Conservation (phyloP, 2,888 invertebrate genomes). For the Tenthredo distinguenda region DNA sequence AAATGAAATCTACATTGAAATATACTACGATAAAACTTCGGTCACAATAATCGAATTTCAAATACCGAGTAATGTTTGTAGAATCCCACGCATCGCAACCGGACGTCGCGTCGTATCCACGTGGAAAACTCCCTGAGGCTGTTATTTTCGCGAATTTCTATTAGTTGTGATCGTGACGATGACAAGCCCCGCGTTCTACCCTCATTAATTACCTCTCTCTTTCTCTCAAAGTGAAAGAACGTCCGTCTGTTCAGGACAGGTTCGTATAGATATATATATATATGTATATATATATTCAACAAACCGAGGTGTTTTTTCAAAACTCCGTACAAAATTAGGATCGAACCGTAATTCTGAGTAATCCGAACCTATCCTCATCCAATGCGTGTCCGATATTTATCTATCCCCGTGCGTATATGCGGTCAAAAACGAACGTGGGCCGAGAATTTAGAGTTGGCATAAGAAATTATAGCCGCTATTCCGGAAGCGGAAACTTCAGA, state of each 20-base stretch:
- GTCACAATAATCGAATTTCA: not conserved
- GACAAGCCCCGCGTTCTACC: not conserved
- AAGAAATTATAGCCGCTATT: not conserved
- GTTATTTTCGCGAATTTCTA: not conserved
- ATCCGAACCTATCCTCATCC: not conserved
- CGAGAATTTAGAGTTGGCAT: not conserved
- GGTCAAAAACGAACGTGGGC: not conserved
- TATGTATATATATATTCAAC: not conserved
- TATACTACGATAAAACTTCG: not conserved
- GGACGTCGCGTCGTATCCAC: not conserved
- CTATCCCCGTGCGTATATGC: not conserved
- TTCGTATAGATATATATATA: not conserved
- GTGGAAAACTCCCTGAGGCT: not conserved
- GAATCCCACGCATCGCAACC: not conserved
- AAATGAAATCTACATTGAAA: not conserved
- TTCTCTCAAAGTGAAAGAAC: not conserved
- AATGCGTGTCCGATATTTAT: not conserved
- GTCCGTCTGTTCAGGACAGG: not conserved
- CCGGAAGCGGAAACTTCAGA: conserved; percentile 19
- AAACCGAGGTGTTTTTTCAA: not conserved
- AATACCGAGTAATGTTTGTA: not conserved
- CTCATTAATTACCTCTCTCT: not conserved
- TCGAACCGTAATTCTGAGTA: not conserved
- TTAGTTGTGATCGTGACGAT: conserved; percentile 13
- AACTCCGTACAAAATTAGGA: not conserved